Percentiles rank a stretch among this genome's conserved stretches.
phyloP scores from a whole-genome alignment of 2,113 vertebrate species.

The Misgurnus mizolepis region DNA sequence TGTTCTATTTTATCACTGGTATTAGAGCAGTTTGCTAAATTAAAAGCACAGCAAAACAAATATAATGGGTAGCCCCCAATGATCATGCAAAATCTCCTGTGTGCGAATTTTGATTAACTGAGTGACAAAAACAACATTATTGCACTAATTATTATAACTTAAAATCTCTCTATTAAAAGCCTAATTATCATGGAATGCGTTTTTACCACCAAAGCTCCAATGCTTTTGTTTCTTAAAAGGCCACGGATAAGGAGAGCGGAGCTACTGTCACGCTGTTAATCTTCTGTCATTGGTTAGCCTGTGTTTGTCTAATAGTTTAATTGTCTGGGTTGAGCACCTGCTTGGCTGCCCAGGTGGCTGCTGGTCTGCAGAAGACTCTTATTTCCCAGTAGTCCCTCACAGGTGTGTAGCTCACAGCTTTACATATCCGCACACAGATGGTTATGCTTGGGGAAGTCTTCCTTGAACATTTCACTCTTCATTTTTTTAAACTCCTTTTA shows the following conservation, averaged over 20 bases:
- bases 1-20: background rate
- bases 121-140: background rate
- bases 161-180: no score
- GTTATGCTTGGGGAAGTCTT: conserved; percentile 65
- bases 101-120: background rate
- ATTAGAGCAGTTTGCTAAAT: background rate
- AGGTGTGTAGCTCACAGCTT: conserved; percentile 73
- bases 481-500: conserved; percentile 51
- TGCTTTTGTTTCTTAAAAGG: background rate
- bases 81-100: background rate
- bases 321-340: conserved; percentile 73
- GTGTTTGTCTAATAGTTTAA: conserved; percentile 78
- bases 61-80: background rate
- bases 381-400: conserved; percentile 71
- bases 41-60: background rate
- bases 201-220: background rate
- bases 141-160: background rate
- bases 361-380: conserved; percentile 63
- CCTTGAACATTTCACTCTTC: conserved; percentile 56
- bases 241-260: background rate
- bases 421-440: conserved; percentile 71
- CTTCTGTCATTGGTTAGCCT: conserved; percentile 71
- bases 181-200: background rate
- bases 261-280: conserved; percentile 63
- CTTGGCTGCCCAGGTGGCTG: conserved; percentile 72